These are phyloP conservation scores for Molothrus ater DNA, from an alignment of 2,797 vertebrate genomes.

Conservation along the genomic window DNA sequence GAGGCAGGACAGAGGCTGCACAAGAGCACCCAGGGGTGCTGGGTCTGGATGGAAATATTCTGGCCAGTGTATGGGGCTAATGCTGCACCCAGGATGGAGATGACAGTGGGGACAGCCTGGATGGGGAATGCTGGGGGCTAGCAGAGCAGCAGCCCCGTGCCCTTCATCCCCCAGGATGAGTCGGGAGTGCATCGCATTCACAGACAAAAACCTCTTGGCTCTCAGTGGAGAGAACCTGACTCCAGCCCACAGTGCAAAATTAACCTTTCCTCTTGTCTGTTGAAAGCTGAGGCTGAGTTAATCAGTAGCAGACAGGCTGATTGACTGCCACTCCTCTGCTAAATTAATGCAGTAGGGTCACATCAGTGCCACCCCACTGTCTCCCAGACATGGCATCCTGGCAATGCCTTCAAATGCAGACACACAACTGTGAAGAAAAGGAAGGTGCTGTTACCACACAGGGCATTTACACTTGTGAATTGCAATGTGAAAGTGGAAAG, in stretches of 20 bases:
- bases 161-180: neutral
- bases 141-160: neutral
- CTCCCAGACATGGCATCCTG: neutral
- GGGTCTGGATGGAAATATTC: neutral
- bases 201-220: neutral
- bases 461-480: neutral
- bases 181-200: neutral
- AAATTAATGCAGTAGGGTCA: neutral
- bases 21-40: too few species aligned
- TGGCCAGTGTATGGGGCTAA: neutral
- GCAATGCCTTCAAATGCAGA: neutral
- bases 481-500: neutral
- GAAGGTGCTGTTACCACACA: neutral
- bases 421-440: neutral
- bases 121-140: rapidly evolving
- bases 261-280: neutral
- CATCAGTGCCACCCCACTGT: neutral
- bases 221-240: neutral
- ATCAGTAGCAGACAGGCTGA: neutral
- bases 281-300: neutral
- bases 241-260: neutral
- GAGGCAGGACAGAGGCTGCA: neutral
- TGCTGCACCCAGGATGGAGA: neutral
- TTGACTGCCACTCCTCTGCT: neutral
- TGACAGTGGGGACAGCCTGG: neutral